phyloP scores from a whole-genome alignment of 1,140 invertebrate species.

The Sinonovacula constricta region DNA sequence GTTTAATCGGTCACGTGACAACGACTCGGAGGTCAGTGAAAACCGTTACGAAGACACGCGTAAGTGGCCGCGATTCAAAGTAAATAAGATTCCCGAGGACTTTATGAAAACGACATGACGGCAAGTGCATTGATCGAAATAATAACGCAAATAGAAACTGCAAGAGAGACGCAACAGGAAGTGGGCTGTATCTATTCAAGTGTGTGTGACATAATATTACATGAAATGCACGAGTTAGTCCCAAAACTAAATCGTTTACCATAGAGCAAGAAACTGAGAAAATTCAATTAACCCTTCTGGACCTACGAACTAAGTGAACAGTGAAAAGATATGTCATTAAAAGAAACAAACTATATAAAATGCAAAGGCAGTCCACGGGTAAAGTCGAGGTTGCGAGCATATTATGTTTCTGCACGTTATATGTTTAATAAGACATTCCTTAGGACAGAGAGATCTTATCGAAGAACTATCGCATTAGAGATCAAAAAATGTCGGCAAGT shows the following conservation, averaged over 20 bases:
- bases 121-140: background rate
- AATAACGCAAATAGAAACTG: background rate
- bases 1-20: background rate
- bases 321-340: background rate
- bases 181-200: background rate
- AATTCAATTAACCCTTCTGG: slow-evolving; percentile 28
- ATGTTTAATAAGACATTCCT: slow-evolving; percentile 17
- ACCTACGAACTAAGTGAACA: background rate
- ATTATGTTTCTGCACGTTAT: slow-evolving; percentile 25
- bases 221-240: background rate
- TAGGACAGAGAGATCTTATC: background rate
- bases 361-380: background rate
- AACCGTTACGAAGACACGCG: background rate
- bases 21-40: background rate
- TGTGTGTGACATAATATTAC: background rate
- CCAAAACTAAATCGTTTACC: background rate
- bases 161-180: slow-evolving; percentile 1
- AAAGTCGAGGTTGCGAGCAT: background rate
- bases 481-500: background rate
- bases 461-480: background rate
- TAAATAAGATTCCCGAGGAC: background rate
- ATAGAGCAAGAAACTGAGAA: background rate
- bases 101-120: slow-evolving; percentile 3
- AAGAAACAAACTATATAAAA: slow-evolving; percentile 12
- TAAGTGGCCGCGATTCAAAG: background rate